Percentiles rank a stretch among this genome's conserved stretches.
phyloP scores from a whole-genome alignment of 2,888 invertebrate species.

The Ormyrus rosae region DNA sequence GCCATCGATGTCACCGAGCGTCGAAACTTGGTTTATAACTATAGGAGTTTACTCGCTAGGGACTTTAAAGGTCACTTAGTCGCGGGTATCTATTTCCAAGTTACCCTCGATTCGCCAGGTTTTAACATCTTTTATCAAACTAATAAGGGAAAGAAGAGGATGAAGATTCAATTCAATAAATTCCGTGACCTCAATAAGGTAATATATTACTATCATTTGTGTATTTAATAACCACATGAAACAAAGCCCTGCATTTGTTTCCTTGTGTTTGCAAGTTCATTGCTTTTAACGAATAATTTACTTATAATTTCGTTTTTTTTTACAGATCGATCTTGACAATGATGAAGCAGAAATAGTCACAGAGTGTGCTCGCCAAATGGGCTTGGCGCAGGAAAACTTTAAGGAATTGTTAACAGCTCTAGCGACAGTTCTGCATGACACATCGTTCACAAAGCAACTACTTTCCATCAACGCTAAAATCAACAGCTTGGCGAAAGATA shows the following conservation, averaged over 20 bases:
- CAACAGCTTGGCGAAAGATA: conserved; percentile 85
- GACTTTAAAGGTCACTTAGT: conserved; percentile 89
- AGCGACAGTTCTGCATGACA: conserved; percentile 83
- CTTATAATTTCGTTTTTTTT: conserved; percentile 41
- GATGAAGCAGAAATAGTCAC: conserved; percentile 80
- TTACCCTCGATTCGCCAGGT: conserved; percentile 77
- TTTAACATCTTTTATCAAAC: conserved; percentile 90
- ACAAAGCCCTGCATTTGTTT: too few relatives aligned
- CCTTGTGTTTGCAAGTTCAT: too few relatives aligned
- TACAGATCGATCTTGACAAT: conserved; percentile 68
- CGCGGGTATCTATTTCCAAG: conserved; percentile 91
- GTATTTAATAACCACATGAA: too few relatives aligned
- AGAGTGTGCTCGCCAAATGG: conserved; percentile 85
- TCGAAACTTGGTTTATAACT: conserved; percentile 91
- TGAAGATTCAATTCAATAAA: conserved; percentile 85
- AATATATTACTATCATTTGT: background rate
- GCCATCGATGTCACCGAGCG: conserved; percentile 92
- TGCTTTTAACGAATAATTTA: too few relatives aligned
- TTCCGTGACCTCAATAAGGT: conserved; percentile 80
- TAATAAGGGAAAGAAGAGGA: conserved; percentile 81
- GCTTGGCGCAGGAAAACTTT: conserved; percentile 81
- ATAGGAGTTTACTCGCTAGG: conserved; percentile 87
- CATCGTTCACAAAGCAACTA: conserved; percentile 85
- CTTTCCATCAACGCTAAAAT: conserved; percentile 89
- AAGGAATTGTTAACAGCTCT: conserved; percentile 81